These are phyloP conservation scores for Acanthosepion pharaonis DNA, from an alignment of 2,888 invertebrate genomes.

Conservation along the genomic window DNA sequence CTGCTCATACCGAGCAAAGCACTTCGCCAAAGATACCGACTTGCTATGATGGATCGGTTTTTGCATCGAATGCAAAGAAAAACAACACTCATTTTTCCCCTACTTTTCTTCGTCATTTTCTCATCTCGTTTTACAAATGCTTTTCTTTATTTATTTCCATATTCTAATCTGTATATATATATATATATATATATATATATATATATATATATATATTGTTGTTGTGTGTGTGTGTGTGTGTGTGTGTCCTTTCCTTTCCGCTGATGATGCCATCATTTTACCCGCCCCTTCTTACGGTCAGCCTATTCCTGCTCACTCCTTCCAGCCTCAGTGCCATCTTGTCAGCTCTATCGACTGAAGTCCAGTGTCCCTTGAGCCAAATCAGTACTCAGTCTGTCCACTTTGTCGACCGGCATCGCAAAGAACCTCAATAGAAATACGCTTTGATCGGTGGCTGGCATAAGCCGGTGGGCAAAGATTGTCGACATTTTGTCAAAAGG, in stretches of 20 bases:
- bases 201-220: no score
- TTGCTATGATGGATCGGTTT: no score
- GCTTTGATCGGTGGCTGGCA: neutral
- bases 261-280: neutral
- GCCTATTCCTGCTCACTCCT: neutral
- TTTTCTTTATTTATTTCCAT: no score
- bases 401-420: neutral
- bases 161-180: no score
- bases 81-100: no score
- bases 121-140: no score
- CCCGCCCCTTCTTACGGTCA: neutral
- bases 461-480: neutral
- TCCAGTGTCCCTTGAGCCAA: neutral
- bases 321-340: neutral
- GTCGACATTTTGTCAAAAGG: conserved; percentile 5
- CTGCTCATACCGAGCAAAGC: no score
- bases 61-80: no score
- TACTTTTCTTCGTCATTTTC: no score
- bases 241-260: neutral
- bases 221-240: neutral
- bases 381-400: neutral
- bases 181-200: no score
- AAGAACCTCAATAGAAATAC: neutral
- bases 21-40: no score
- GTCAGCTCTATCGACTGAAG: neutral